These are phyloP conservation scores for Urocyon cinereoargenteus DNA, from an alignment of 2,797 vertebrate genomes.

Conservation along the genomic window DNA sequence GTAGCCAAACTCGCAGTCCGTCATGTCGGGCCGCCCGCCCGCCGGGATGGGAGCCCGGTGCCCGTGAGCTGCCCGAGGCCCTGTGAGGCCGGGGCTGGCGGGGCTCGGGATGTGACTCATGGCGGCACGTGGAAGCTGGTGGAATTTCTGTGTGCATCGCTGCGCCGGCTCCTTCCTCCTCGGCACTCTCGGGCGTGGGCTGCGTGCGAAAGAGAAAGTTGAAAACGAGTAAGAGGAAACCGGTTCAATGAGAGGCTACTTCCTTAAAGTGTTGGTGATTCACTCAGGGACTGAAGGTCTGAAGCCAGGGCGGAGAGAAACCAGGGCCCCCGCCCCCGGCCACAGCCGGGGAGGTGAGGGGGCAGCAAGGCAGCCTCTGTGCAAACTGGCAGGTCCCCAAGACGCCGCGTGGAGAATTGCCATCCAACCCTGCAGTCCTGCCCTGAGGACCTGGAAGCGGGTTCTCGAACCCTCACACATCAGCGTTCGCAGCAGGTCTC, in stretches of 20 bases:
- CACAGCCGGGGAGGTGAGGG: no score
- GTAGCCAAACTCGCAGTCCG: constrained; percentile 80
- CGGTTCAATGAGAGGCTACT: constrained; percentile 41
- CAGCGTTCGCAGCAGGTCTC: background rate
- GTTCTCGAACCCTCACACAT: background rate
- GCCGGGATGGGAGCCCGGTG: background rate
- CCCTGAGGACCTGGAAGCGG: background rate
- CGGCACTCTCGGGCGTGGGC: background rate
- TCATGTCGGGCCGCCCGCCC: constrained; percentile 69
- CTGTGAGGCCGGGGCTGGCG: background rate
- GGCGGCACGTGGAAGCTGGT: constrained; percentile 44
- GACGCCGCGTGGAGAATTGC: no score
- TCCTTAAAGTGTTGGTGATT: constrained; percentile 65
- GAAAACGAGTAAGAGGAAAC: constrained; percentile 61
- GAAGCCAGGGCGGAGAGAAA: background rate
- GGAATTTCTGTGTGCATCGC: constrained; percentile 83
- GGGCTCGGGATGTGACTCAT: background rate
- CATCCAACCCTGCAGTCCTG: background rate
- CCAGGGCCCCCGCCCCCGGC: background rate
- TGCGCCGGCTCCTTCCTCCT: constrained; percentile 51
- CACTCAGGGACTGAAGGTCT: background rate
- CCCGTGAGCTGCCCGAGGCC: background rate
- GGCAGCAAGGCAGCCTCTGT: no score
- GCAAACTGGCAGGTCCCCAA: no score
- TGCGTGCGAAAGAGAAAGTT: constrained; percentile 81